Base-by-base conservation (phyloP, 1,140 invertebrate genomes). In the Drepana arcuata region DNA sequence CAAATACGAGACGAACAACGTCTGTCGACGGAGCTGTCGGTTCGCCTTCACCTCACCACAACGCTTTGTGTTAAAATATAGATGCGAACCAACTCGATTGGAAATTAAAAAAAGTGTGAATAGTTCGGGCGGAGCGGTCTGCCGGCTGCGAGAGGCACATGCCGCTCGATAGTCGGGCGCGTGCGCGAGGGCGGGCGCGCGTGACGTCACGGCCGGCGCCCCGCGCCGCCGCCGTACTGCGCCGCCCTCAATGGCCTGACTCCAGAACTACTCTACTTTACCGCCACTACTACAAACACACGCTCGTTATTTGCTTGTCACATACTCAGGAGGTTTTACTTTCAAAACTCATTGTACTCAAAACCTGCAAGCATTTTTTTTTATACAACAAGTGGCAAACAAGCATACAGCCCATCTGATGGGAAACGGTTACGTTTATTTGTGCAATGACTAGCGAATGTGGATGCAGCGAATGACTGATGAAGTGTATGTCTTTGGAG, bases 61-160 rank as follows among this genome's bases (percentile, higher is more conserved):
- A n/a, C n/a, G n/a, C n/a, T n/a, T 52, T 56, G 43, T 54, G 52
- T 56, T 51, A 56, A 58, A 50, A 61, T 52, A 46, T 42, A 53
- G 36, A 49, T 62, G 50, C 55, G 48, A 54, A n/a, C n/a, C n/a
- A n/a, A n/a, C n/a, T n/a, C n/a, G n/a, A n/a, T n/a, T n/a, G 65
- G 71, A 80, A 77, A 80, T 80, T 73, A 70, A 79, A 75, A 79
- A 75, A 79, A 70, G 61, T 69, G 62, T 68, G 70, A 60, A 57
- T 56, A 43, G 48, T 50, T 66, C 67, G 69, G 75, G 73, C 52
- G 69, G 71, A 72, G 65, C 62, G 62, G 49, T 65, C 49, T 67
- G 58, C 68, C 72, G 70, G 66, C 71, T 54, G 72, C 57, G 61
- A 70, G 54, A 56, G 72, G 65, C 70, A 74, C 72, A 77, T 80